Evolutionary conservation across 2,888 invertebrate species (phyloP).

Genomic region (Xanthia togata): DNA sequence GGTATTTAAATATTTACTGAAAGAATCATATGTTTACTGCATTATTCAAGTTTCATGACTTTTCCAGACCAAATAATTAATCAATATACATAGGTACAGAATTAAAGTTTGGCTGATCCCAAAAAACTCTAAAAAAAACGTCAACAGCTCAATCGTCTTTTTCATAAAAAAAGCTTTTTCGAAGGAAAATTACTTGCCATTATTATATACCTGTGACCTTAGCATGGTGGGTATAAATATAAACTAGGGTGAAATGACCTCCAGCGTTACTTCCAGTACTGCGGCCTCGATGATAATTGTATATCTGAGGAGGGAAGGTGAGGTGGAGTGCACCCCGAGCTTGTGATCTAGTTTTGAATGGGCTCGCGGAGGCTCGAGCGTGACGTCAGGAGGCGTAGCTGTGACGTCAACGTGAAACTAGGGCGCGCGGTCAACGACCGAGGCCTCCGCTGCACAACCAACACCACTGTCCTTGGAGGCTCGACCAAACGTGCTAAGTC

Average conservation of each 20-base stretch:
- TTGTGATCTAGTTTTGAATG: constrained; percentile 89
- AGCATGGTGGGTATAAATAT: constrained; percentile 71
- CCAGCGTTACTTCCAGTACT: constrained; percentile 70
- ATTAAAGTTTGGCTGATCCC: neutral
- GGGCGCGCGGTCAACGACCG: constrained; percentile 87
- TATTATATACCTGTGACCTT: constrained; percentile 70
- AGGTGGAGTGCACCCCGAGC: constrained; percentile 78
- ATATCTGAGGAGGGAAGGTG: constrained; percentile 68
- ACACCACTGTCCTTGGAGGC: constrained; percentile 75
- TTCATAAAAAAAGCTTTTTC: constrained; percentile 2
- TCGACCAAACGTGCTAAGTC: constrained; percentile 61
- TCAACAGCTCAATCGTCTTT: constrained; percentile 4
- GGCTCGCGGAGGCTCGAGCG: constrained; percentile 82
- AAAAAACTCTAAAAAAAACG: neutral
- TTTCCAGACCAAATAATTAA: neutral
- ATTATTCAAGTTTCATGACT: neutral
- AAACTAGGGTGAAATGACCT: constrained; percentile 80
- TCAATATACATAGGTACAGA: neutral
- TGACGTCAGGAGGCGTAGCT: constrained; percentile 88
- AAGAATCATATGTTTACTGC: neutral
- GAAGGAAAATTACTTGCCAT: constrained; percentile 9
- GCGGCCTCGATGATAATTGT: constrained; percentile 75
- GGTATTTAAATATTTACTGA: neutral
- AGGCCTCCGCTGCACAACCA: constrained; percentile 78
- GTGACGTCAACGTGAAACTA: constrained; percentile 87